Base-by-base conservation (phyloP, 2,888 invertebrate species). In the Athalia cordata region DNA sequence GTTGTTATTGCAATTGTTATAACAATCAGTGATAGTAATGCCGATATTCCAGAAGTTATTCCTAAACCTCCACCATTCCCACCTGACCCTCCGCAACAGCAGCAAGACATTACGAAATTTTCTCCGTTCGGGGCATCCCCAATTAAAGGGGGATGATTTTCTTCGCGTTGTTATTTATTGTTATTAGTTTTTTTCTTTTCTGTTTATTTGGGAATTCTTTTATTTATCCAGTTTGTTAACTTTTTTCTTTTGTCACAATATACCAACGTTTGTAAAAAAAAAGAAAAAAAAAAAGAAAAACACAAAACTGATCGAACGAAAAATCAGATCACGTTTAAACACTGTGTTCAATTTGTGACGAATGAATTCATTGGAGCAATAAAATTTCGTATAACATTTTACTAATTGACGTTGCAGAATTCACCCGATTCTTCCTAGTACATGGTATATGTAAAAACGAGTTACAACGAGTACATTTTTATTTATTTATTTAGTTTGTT, bases 1-100 rank as follows among this genome's bases (percentile, higher is more conserved):
- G 96, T 96, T 6, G 94, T 92, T 80, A 96, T 94, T 15, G 96
- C 95, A 3, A 95, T 93, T 61, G 94, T 91, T 15, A 96, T 95
- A 62, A 95, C 94, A 9, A 94, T 92, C 55, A 95, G 92, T 9
- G 95, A 95, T 11, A 95, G 92, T 55, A 95, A 93, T 11, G 95
- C 95, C 29, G 94, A 93, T 52, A 95, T 88, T 0, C 86, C 85
- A 79, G 87, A 88, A 79, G 87, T 85, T 77, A 88, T 83, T 79
- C 86, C 85, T 49, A 91, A 89, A 78, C 87, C 85, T 79, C 79
- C 67, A 78, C 86, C 84, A 79, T 86, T 84, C 81, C 84, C 83
- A 65, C 80, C 79, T 80, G 80, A 81, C 67, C 81, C 81, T 68
- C 81, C 81, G 65, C 79, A 72, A 70, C 87, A 86, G 80, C 86